Evolutionary conservation across 2,888 invertebrate genomes (phyloP).

Genomic region (Drosophila algonquin): DNA sequence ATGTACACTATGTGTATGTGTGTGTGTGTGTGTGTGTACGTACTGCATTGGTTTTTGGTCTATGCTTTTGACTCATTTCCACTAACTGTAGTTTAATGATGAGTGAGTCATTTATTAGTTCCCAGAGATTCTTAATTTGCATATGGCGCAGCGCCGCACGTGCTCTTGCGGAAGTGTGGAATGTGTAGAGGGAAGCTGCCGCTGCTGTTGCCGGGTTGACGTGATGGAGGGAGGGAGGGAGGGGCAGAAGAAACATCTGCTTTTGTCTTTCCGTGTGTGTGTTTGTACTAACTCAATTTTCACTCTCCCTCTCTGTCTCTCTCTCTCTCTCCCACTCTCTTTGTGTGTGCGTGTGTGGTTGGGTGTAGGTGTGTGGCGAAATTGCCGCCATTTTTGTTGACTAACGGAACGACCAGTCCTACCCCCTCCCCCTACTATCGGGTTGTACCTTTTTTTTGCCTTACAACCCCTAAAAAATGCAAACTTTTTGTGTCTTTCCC

Average conservation of each 20-base stretch:
- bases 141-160: conserved; percentile 29
- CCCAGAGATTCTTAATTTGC: conserved; percentile 27
- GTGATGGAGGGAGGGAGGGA: background rate
- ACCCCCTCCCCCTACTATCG: conserved; percentile 10
- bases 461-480: conserved; percentile 67
- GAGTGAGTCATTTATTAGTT: conserved; percentile 38
- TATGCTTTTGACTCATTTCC: conserved; percentile 29
- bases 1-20: background rate
- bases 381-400: conserved; percentile 45
- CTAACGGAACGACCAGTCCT: conserved; percentile 6
- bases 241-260: conserved; percentile 6
- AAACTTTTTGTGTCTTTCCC: conserved; percentile 49
- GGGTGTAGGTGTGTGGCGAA: background rate
- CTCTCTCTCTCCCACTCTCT: background rate
- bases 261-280: background rate
- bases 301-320: background rate
- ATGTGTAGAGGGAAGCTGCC: background rate
- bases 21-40: conserved; percentile 12
- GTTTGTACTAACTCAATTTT: background rate
- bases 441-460: conserved; percentile 30
- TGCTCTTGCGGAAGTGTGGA: conserved; percentile 23
- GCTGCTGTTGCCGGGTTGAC: conserved; percentile 7
- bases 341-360: background rate
- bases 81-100: conserved; percentile 25
- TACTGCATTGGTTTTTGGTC: conserved; percentile 35